phyloP scores from a whole-genome alignment of 2,888 invertebrate genomes.

The Meliscaeva auricollis region DNA sequence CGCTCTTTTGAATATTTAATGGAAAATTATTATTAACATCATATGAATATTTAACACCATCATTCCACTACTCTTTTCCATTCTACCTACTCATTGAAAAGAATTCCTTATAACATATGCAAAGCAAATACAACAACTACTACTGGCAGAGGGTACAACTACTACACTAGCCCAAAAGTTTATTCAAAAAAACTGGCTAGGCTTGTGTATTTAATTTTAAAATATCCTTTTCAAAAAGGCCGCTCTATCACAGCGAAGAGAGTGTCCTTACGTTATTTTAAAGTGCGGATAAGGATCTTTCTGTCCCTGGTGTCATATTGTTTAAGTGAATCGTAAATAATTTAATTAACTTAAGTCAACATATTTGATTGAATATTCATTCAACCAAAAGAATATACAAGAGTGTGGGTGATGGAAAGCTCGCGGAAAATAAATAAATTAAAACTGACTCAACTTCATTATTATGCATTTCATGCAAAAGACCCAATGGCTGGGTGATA shows the following conservation, averaged over 20 bases:
- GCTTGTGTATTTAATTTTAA: not conserved
- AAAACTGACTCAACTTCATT: conserved; percentile 37
- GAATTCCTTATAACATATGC: not conserved
- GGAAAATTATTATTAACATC: conserved; percentile 6
- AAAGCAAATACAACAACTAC: not conserved
- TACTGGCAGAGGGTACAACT: not conserved
- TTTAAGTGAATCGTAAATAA: conserved; percentile 58
- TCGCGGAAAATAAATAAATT: conserved; percentile 34
- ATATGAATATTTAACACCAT: conserved; percentile 9
- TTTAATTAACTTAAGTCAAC: conserved; percentile 68
- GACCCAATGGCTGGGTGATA: not conserved
- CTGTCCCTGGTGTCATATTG: conserved; percentile 8
- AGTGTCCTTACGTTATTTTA: not conserved
- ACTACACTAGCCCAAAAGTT: not conserved
- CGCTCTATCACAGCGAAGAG: not conserved
- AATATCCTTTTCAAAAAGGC: not conserved
- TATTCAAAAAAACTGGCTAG: not conserved
- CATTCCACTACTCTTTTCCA: not conserved
- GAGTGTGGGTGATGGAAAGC: not conserved
- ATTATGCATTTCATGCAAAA: conserved; percentile 25
- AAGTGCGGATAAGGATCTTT: conserved; percentile 14
- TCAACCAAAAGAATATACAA: not conserved
- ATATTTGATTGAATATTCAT: conserved; percentile 66
- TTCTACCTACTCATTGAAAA: not conserved
- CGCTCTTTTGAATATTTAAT: not conserved